Percentiles rank a stretch among this genome's conserved stretches.
phyloP scores from a whole-genome alignment of 1,140 invertebrate species.

The Batillaria attramentaria region DNA sequence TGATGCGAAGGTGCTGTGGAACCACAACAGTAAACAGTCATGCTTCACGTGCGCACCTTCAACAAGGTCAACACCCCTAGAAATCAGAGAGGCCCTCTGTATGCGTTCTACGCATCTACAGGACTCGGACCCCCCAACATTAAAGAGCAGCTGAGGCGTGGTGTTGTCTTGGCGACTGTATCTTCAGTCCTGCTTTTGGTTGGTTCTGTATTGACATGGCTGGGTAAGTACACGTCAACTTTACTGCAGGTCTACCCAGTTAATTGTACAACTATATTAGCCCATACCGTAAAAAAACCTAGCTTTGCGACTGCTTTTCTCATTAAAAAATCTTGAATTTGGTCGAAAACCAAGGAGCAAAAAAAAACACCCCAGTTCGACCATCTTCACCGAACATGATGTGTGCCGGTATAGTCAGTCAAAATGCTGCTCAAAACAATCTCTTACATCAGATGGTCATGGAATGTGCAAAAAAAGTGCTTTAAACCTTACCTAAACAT shows the following conservation, averaged over 20 bases:
- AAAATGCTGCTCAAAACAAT: background rate
- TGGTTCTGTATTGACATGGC: constrained; percentile 25
- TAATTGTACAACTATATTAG: background rate
- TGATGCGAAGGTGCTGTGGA: background rate
- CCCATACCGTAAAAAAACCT: background rate
- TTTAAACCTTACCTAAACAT: no score
- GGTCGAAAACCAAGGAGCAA: background rate
- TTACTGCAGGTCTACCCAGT: background rate
- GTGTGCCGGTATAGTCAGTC: background rate
- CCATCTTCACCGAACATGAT: background rate
- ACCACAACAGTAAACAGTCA: background rate
- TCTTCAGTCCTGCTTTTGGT: constrained; percentile 22
- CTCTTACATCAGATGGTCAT: no score
- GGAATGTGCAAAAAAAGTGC: no score
- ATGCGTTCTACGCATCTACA: constrained; percentile 9
- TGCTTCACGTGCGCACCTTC: constrained; percentile 18
- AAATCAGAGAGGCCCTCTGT: constrained; percentile 11
- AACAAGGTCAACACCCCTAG: background rate
- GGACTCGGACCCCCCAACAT: constrained; percentile 30
- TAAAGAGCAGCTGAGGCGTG: constrained; percentile 17
- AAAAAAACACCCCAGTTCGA: background rate
- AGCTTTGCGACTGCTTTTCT: no score
- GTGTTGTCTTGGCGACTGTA: constrained; percentile 21
- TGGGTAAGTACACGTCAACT: background rate
- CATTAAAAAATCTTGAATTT: no score